These are phyloP conservation scores for Harlomillsia oculata DNA, from an alignment of 1,140 invertebrate genomes.

Conservation along the genomic window DNA sequence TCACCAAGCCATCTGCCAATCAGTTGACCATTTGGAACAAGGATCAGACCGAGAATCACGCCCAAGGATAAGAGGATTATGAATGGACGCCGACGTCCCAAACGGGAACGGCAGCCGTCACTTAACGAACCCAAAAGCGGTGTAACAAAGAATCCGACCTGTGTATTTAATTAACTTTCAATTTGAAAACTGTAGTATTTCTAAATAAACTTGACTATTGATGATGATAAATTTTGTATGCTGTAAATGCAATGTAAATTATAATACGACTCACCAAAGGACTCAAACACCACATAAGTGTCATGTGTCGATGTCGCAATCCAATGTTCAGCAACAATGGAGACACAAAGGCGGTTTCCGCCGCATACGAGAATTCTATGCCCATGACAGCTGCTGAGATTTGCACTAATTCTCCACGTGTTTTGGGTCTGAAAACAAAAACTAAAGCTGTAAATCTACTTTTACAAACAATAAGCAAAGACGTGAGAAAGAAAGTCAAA, in stretches of 20 bases:
- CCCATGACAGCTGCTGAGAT: constrained; percentile 92
- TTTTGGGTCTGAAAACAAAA: constrained; percentile 57
- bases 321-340: constrained; percentile 88
- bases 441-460: background rate
- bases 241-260: background rate
- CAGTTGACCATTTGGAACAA: constrained; percentile 82
- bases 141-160: constrained; percentile 81
- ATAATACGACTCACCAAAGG: constrained; percentile 49
- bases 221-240: background rate
- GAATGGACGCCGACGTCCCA: constrained; percentile 80
- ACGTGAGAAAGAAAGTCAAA: background rate
- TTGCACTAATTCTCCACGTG: constrained; percentile 66
- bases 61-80: constrained; percentile 80
- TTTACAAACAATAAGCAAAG: background rate
- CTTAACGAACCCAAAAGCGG: constrained; percentile 84
- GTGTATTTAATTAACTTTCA: constrained; percentile 1
- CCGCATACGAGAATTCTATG: constrained; percentile 90
- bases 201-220: background rate
- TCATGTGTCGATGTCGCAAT: constrained; percentile 82
- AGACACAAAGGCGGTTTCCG: constrained; percentile 92
- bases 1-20: constrained; percentile 75
- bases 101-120: constrained; percentile 68
- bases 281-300: constrained; percentile 86
- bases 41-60: constrained; percentile 70
- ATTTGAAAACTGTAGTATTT: constrained; percentile 6